phyloP scores from a whole-genome alignment of 2,113 vertebrate genomes.

The Siniperca knerii region DNA sequence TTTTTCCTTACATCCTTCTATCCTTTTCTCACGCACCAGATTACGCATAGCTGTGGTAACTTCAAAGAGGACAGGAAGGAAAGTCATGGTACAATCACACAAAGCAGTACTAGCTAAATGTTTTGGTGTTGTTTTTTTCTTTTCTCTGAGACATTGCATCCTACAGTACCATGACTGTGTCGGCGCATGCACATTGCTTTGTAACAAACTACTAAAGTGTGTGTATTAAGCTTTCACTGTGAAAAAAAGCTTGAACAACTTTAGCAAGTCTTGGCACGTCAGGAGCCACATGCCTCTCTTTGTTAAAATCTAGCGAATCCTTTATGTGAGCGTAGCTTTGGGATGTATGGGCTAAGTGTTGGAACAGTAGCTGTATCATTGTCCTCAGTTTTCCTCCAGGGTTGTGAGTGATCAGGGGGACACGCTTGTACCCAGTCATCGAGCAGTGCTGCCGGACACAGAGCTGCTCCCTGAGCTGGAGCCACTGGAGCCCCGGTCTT shows the following conservation, averaged over 20 bases:
- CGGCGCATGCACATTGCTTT: constrained; percentile 2
- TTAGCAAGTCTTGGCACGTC: constrained; percentile 15
- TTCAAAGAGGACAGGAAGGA: constrained; percentile 27
- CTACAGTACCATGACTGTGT: not conserved
- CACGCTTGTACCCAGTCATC: constrained; percentile 79
- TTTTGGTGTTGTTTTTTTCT: not conserved
- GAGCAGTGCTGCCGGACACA: constrained; percentile 88
- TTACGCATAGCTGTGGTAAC: not conserved
- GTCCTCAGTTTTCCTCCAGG: constrained; percentile 74
- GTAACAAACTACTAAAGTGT: constrained; percentile 27
- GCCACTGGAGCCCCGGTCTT: constrained; percentile 94
- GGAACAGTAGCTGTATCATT: constrained; percentile 14
- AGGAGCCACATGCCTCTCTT: constrained; percentile 3
- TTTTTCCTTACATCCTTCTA: not conserved
- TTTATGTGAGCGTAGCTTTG: constrained; percentile 43
- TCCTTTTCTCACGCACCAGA: constrained; percentile 2
- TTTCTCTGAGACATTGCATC: constrained; percentile 4
- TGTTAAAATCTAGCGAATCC: constrained; percentile 23
- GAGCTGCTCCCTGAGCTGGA: constrained; percentile 92
- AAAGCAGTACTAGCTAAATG: constrained; percentile 27
- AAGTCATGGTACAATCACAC: constrained; percentile 37
- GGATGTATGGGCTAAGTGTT: constrained; percentile 14
- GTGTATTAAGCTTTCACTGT: constrained; percentile 23
- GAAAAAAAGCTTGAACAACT: not conserved
- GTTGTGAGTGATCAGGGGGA: constrained; percentile 25